These are phyloP conservation scores for Atta cephalotes DNA, from an alignment of 1,140 invertebrate genomes.

Conservation along the genomic window DNA sequence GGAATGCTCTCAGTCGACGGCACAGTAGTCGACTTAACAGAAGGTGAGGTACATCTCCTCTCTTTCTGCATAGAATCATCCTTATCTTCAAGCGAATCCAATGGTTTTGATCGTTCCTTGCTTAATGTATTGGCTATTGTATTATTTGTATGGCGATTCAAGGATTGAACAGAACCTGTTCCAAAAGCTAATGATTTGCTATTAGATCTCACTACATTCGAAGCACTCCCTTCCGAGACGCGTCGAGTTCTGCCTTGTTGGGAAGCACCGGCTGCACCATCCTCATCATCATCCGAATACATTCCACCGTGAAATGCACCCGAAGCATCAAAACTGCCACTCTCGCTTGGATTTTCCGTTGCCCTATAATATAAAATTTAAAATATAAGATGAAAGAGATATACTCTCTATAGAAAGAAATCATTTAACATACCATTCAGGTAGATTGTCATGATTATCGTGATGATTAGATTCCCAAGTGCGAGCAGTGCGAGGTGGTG, in stretches of 20 bases:
- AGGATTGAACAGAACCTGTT: constrained; percentile 58
- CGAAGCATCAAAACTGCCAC: constrained; percentile 94
- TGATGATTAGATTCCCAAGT: constrained; percentile 85
- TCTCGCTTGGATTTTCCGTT: constrained; percentile 91
- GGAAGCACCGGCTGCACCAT: constrained; percentile 71
- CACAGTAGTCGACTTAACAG: constrained; percentile 19
- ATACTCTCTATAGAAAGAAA: neutral
- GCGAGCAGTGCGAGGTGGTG: constrained; percentile 80
- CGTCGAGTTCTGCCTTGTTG: constrained; percentile 78
- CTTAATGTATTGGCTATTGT: constrained; percentile 56
- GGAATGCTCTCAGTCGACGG: constrained; percentile 53
- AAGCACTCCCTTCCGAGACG: constrained; percentile 82
- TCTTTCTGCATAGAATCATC: constrained; percentile 70
- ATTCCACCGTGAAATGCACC: constrained; percentile 92
- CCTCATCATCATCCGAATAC: constrained; percentile 88
- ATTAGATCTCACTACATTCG: constrained; percentile 65
- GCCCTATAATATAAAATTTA: constrained; percentile 84
- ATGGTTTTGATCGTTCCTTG: constrained; percentile 77
- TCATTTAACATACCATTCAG: constrained; percentile 88
- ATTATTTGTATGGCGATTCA: constrained; percentile 72
- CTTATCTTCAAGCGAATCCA: constrained; percentile 77
- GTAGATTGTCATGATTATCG: constrained; percentile 88
- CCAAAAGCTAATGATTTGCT: constrained; percentile 67
- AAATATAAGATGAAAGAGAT: constrained; percentile 29
- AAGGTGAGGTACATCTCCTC: constrained; percentile 74